Evolutionary conservation across 2,888 invertebrate genomes (phyloP), one percentile per base, ranked within the genome.

Genomic region (Hemithea aestivaria): DNA sequence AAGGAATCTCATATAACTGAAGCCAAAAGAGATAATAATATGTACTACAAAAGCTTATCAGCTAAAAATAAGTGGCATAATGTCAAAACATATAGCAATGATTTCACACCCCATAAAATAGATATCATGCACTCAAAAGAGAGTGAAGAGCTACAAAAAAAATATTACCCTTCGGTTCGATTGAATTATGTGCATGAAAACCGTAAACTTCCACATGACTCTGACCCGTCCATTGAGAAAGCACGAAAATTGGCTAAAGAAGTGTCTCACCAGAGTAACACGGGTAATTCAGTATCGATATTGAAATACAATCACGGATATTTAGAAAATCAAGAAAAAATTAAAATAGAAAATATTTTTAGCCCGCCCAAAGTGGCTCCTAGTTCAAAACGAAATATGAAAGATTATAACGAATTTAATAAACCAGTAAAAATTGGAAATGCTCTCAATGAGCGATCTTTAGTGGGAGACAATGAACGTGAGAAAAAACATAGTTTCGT

Each of bases 371-470:
- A 16, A 16, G 5, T 4, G 16, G 16, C 16, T 16, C 16, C 16
- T 16, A 45, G 27, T 34, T 10, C 28, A 45, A 60, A 47, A 34
- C 31, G 3, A 46, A 51, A 40, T 30, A 44, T 12, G 21, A 45
- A 20, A 35, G 9, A 16, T 5, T 5, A 2, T 43, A 54, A 48
- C 9, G 62, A 55, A 45, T 83, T 85, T 45, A 49, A 80, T 31
- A 74, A 75, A 41, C 63, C 67, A n/a, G 62, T 85, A 0, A 87
- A 85, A 60, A 59, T 85, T 42, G 83, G 81, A 0, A 84, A 85
- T 41, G 77, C 79, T 6, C 60, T 87, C 31, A 82, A 83, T 46
- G 85, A 87, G 54, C 64, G 55, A 1, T 49, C 62, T 9, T 51
- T 76, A 6, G 68, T 83, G 33, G 80, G 77, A 1, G 28, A 41